Base-by-base conservation (phyloP, 1,140 invertebrate species). In the Rhagoletis zephyria region DNA sequence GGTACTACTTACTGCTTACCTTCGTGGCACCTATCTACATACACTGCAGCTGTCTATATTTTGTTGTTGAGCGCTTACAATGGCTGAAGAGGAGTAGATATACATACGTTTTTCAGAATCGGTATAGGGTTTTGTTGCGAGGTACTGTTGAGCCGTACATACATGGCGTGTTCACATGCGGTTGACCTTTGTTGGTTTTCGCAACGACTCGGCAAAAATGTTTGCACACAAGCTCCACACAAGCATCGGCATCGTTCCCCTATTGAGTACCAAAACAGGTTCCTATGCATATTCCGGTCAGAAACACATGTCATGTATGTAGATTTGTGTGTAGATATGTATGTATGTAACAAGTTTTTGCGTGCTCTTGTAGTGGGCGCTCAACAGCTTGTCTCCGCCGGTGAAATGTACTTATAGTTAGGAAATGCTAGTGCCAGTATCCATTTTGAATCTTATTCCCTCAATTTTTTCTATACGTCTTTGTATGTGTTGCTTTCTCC, bases 21-120 rank as follows among this genome's bases (percentile, higher is more conserved):
- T 85, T 85, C 16, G 16, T 42, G 85, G 59, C 63, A 85, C 85
- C 56, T 85, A 74, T 45, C 67, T 40, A 74, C 10, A 40, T 19
- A 74, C 4, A 30, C 30, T 30, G 30, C 30, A 30, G 30, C 19
- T 30, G 30, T 1, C 12, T 2, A n/a, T 1, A 74, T 74, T 74
- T 74, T 74, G 74, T 81, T 81, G 74, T n/a, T 81, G 74, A 30
- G n/a, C 30, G 19, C 48, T 59, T n/a, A n/a, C 67, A 74, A 74
- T 48, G 12, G 51, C 74, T 81, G 74, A 81, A 81, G 74, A 56
- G 74, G 48, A 81, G 70, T 45, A 56, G 51, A 56, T 56, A 56
- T 63, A 30, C 30, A 30, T 30, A 30, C 30, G 9, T 63, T 63
- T 12, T 63, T 14, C 16, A 63, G 12, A 4, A n/a, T 63, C 1